Conservation (phyloP, 2,888 invertebrate genomes). For the Melolontha melolontha region DNA sequence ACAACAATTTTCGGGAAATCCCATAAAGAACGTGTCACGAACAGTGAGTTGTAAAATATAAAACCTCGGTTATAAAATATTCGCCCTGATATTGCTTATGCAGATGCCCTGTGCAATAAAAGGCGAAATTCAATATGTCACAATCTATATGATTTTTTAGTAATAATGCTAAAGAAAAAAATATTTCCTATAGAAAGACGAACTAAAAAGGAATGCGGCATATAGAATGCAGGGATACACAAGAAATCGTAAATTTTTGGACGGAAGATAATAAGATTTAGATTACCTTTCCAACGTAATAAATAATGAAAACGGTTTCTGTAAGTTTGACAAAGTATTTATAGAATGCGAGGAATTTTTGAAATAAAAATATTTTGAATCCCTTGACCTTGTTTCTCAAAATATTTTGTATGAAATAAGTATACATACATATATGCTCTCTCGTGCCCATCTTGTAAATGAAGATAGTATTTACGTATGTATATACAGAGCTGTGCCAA, state of each 20-base stretch:
- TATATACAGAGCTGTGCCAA: conserved; percentile 17
- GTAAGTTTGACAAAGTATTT: conserved; percentile 20
- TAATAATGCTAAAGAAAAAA: conserved; percentile 34
- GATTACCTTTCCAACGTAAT: conserved; percentile 13
- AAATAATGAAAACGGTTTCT: conserved; percentile 32
- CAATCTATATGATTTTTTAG: conserved; percentile 42
- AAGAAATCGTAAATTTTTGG: conserved; percentile 29
- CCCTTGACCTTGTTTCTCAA: conserved; percentile 39
- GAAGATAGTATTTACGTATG: conserved; percentile 22
- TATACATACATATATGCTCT: conserved; percentile 13
- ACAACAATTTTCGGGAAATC: conserved; percentile 39
- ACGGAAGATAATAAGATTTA: conserved; percentile 27
- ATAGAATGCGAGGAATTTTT: conserved; percentile 38
- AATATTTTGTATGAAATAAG: conserved; percentile 24
- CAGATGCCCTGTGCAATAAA: conserved; percentile 51
- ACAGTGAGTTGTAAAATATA: conserved; percentile 52
- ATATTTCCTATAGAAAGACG: background rate
- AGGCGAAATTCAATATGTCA: conserved; percentile 52
- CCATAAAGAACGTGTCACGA: conserved; percentile 51
- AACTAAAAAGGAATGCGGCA: background rate
- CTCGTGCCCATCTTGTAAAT: conserved; percentile 24
- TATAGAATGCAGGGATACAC: conserved; percentile 8
- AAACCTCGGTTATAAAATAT: conserved; percentile 48
- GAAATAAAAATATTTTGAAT: conserved; percentile 41
- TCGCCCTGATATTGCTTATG: conserved; percentile 50